phyloP scores from a whole-genome alignment of 92 coral and sea anemone species.

The Palythoa heliodiscus region DNA sequence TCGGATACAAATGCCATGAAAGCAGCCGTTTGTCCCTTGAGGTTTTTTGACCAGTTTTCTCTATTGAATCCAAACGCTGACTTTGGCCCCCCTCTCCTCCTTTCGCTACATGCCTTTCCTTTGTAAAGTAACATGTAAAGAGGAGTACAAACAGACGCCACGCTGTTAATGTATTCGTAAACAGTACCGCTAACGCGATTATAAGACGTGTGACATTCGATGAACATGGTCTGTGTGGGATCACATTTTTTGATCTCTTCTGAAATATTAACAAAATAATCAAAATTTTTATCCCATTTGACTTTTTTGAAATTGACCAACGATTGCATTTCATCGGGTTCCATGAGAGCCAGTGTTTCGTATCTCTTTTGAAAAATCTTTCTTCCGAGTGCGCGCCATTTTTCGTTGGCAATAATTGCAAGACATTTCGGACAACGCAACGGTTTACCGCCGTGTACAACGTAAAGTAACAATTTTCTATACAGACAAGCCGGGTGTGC shows the following conservation, averaged over 20 bases:
- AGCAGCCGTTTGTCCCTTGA: not conserved
- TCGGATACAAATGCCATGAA: not conserved
- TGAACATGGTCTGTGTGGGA: not conserved
- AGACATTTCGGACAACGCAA: not conserved
- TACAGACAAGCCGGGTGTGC: not conserved
- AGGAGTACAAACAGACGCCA: not conserved
- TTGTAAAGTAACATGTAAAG: not conserved
- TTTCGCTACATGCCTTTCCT: not conserved
- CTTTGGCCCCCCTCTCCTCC: not conserved
- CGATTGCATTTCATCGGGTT: not conserved
- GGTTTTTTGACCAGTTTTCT: not conserved
- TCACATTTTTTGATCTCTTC: not conserved
- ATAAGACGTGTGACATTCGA: not conserved
- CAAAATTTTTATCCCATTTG: not conserved
- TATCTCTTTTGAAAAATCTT: not conserved
- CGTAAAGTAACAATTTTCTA: not conserved
- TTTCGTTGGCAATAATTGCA: not conserved
- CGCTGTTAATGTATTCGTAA: not conserved
- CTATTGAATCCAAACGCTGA: not conserved
- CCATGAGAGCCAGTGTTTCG: not conserved
- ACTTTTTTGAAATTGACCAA: too few species aligned
- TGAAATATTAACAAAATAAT: not conserved
- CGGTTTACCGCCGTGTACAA: not conserved
- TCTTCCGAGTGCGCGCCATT: not conserved
- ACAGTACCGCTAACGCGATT: not conserved